Conservation (phyloP, 2,888 invertebrate genomes). For the Drosophila merina region DNA sequence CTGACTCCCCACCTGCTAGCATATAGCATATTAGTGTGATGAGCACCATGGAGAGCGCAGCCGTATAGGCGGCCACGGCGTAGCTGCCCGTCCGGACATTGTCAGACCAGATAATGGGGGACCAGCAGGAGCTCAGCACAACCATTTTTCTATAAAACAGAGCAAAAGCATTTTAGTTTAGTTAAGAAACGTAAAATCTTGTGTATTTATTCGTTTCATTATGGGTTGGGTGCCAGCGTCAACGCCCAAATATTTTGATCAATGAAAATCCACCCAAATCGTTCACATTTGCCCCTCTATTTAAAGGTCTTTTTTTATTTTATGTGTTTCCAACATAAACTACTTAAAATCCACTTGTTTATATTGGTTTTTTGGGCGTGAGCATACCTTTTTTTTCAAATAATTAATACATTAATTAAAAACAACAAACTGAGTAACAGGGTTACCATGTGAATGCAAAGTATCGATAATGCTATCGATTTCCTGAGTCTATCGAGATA, state of each 20-base stretch:
- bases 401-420: slow-evolving; percentile 10
- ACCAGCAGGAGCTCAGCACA: slow-evolving; percentile 92
- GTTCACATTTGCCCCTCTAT: neutral
- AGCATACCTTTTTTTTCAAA: slow-evolving; percentile 21
- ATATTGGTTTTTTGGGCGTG: slow-evolving; percentile 16
- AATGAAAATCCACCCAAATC: slow-evolving; percentile 6
- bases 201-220: neutral
- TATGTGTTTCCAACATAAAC: neutral
- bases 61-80: slow-evolving; percentile 92
- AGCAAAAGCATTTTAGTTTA: neutral
- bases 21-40: slow-evolving; percentile 91
- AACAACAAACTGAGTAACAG: slow-evolving; percentile 19
- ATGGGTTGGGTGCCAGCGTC: slow-evolving; percentile 15
- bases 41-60: slow-evolving; percentile 89
- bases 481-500: neutral
- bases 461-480: neutral
- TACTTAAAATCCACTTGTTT: neutral
- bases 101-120: slow-evolving; percentile 94
- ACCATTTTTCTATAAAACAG: slow-evolving; percentile 85
- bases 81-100: slow-evolving; percentile 90
- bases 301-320: neutral
- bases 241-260: slow-evolving; percentile 36
- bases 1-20: slow-evolving; percentile 94
- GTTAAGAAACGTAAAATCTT: too few relatives aligned
- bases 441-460: slow-evolving; percentile 2